A percentile compares a stretch with the other conserved stretches of the same genome.
Evolutionary conservation across 2,113 vertebrate species (phyloP).

Genomic region (Macaca nemestrina): DNA sequence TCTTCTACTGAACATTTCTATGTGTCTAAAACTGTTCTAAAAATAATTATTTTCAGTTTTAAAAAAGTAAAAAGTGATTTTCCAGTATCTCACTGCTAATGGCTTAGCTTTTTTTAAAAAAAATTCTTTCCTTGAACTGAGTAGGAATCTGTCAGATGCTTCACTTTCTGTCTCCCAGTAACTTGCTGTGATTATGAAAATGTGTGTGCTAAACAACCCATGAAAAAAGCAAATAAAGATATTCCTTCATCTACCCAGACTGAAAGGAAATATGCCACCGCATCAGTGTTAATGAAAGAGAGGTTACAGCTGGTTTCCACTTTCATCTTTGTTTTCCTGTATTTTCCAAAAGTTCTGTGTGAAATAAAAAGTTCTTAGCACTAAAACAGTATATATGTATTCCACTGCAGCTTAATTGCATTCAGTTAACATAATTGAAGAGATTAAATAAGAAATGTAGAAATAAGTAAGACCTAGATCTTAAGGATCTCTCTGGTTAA

Average conservation of each 20-base stretch:
- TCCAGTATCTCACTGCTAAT: not conserved
- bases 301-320: not conserved
- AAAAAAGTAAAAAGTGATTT: not conserved
- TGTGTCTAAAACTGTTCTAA: not conserved
- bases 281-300: not conserved
- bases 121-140: not conserved
- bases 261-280: not conserved
- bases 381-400: not conserved
- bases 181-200: not conserved
- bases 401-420: not conserved
- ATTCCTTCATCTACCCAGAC: not conserved
- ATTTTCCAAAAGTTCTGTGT: not conserved
- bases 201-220: not conserved
- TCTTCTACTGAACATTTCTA: not conserved
- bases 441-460: not conserved
- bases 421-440: not conserved
- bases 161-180: not conserved
- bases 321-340: conserved; percentile 9
- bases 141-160: not conserved
- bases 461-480: not conserved
- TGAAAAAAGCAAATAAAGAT: not conserved
- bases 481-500: not conserved
- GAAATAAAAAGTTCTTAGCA: not conserved
- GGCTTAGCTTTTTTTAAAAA: not conserved
- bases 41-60: not conserved